phyloP scores from a whole-genome alignment of 2,888 invertebrate species.

The Drosophila villosipedis region DNA sequence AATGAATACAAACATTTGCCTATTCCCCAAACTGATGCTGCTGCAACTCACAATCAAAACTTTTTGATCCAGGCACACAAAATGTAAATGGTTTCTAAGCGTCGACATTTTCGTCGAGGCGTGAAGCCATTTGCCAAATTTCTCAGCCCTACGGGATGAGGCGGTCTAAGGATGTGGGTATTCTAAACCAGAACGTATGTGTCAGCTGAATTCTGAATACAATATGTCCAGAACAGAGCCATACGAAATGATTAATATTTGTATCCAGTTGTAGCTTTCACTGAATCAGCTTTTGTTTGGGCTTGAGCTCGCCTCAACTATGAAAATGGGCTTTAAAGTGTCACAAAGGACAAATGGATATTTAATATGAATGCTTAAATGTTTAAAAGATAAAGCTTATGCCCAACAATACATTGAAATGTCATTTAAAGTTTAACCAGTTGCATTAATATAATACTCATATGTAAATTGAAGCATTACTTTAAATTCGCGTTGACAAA shows the following conservation, averaged over 20 bases:
- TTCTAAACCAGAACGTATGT: slow-evolving; percentile 11
- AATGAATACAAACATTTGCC: slow-evolving; percentile 56
- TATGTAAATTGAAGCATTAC: neutral
- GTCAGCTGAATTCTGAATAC: slow-evolving; percentile 9
- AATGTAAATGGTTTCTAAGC: slow-evolving; percentile 64
- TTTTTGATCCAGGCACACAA: slow-evolving; percentile 28
- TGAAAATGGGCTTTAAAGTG: neutral
- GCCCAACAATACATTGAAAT: neutral
- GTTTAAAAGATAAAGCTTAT: neutral
- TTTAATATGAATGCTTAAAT: neutral
- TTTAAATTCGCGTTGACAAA: slow-evolving; percentile 14
- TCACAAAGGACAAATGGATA: slow-evolving; percentile 9
- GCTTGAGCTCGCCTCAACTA: neutral
- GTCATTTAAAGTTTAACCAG: neutral
- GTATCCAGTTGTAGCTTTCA: slow-evolving; percentile 1
- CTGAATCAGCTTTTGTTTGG: slow-evolving; percentile 4
- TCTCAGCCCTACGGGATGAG: neutral
- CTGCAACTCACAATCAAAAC: slow-evolving; percentile 41
- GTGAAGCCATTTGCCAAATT: slow-evolving; percentile 54
- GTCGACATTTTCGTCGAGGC: slow-evolving; percentile 52
- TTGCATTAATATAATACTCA: neutral
- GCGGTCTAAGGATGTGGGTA: neutral
- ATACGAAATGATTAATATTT: slow-evolving; percentile 25
- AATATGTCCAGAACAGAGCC: slow-evolving; percentile 7
- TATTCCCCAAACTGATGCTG: slow-evolving; percentile 4